phyloP scores from a whole-genome alignment of 2,888 invertebrate genomes.

The Caenorhabditis becei region DNA sequence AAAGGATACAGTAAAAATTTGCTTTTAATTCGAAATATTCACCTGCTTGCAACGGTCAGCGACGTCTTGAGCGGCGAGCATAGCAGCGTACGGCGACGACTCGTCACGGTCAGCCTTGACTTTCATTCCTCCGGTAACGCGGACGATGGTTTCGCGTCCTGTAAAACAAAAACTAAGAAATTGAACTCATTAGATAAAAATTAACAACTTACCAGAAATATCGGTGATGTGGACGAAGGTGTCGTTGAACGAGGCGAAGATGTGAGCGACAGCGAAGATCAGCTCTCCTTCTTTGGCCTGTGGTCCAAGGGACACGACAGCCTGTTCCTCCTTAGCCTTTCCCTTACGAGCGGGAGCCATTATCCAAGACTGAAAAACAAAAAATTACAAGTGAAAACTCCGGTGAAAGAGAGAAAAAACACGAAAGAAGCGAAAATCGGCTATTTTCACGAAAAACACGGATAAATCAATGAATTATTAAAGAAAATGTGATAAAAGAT shows the following conservation, averaged over 20 bases:
- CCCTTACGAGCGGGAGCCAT: conserved; percentile 95
- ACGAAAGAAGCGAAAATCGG: neutral
- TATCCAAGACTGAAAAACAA: conserved; percentile 72
- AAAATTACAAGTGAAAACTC: neutral
- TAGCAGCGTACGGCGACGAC: conserved; percentile 99
- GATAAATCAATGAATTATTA: neutral
- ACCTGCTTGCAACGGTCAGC: conserved; percentile 97
- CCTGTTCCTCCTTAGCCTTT: conserved; percentile 96
- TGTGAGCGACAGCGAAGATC: conserved; percentile 99
- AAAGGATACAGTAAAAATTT: conserved; percentile 39
- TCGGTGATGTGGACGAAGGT: conserved; percentile 99
- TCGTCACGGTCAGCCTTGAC: conserved; percentile 99
- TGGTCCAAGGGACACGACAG: conserved; percentile 88
- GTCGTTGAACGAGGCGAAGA: conserved; percentile 99
- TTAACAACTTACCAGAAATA: conserved; percentile 89
- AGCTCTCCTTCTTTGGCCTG: conserved; percentile 90
- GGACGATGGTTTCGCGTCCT: conserved; percentile 85
- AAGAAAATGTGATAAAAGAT: no score
- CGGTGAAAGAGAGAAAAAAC: neutral
- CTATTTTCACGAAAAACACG: neutral
- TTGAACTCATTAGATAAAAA: conserved; percentile 5
- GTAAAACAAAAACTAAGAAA: conserved; percentile 10
- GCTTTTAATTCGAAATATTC: conserved; percentile 9
- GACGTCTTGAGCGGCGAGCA: conserved; percentile 99
- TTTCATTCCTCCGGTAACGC: conserved; percentile 96